Conservation (phyloP, 2,888 invertebrate species). For the Holacanthella duospinosa region DNA sequence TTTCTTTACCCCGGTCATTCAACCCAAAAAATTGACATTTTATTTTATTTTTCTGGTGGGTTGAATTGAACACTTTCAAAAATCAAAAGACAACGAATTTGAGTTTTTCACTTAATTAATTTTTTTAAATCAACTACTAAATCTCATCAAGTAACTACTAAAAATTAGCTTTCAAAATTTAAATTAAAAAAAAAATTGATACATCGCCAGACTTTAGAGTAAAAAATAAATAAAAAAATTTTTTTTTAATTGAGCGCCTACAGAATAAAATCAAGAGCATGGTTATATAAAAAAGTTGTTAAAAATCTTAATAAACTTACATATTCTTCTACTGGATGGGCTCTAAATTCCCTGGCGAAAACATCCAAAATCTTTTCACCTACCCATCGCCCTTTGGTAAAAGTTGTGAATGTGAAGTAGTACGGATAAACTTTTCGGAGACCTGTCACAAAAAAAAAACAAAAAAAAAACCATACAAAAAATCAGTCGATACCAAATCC, state of each 20-base stretch:
- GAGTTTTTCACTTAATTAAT: not conserved
- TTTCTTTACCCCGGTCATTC: no score
- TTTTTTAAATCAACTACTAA: no score
- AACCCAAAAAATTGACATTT: no score
- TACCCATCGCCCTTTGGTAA: slow-evolving; percentile 84
- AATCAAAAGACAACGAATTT: no score
- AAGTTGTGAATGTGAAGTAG: slow-evolving; percentile 91
- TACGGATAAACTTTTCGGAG: slow-evolving; percentile 93
- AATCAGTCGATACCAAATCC: not conserved
- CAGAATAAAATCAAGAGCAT: no score
- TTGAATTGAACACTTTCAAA: no score
- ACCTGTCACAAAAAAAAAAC: slow-evolving; percentile 49
- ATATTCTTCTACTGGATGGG: slow-evolving; percentile 87
- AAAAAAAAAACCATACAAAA: not conserved
- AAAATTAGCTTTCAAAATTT: not conserved
- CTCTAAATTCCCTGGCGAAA: slow-evolving; percentile 82
- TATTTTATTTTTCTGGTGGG: no score
- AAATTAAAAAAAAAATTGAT: not conserved
- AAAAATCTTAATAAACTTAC: slow-evolving; percentile 42
- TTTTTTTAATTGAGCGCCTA: no score
- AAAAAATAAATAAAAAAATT: slow-evolving; percentile 1
- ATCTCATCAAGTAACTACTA: not conserved
- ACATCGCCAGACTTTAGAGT: not conserved
- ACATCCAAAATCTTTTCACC: slow-evolving; percentile 86
- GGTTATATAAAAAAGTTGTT: no score